Conservation (phyloP, 2,113 vertebrate species). For the Pangasianodon hypophthalmus region DNA sequence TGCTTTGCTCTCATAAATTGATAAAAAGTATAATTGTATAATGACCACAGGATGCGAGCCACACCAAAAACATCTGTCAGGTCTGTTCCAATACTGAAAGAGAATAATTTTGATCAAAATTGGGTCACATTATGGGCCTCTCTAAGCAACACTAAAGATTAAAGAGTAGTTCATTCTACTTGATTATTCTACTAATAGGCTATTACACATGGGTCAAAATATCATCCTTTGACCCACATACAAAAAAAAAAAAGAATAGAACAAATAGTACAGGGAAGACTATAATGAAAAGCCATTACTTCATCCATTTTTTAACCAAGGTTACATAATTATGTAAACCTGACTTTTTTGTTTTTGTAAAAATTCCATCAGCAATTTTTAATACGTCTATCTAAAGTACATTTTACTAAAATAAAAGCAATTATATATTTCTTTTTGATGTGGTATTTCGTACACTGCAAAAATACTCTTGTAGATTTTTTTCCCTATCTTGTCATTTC, state of each 20-base stretch:
- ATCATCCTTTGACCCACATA: constrained; percentile 60
- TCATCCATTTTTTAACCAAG: constrained; percentile 75
- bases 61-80: constrained; percentile 29
- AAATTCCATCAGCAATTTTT: constrained; percentile 68
- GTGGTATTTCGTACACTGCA: constrained; percentile 82
- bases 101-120: constrained; percentile 40
- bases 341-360: constrained; percentile 66
- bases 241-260: constrained; percentile 59
- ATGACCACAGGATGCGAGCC: constrained; percentile 1
- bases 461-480: constrained; percentile 73
- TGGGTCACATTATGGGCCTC: constrained; percentile 49
- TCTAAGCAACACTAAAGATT: constrained; percentile 56
- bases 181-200: constrained; percentile 65
- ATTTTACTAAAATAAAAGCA: constrained; percentile 77
- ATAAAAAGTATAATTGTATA: not conserved
- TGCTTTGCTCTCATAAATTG: not conserved
- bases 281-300: constrained; percentile 75
- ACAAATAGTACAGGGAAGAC: constrained; percentile 65
- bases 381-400: constrained; percentile 77
- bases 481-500: constrained; percentile 59
- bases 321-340: constrained; percentile 76
- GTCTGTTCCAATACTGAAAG: constrained; percentile 47
- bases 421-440: constrained; percentile 71
- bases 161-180: constrained; percentile 60
- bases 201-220: constrained; percentile 48